These are phyloP conservation scores for Scaptomyza flava DNA, from an alignment of 2,888 invertebrate genomes.

Conservation along the genomic window DNA sequence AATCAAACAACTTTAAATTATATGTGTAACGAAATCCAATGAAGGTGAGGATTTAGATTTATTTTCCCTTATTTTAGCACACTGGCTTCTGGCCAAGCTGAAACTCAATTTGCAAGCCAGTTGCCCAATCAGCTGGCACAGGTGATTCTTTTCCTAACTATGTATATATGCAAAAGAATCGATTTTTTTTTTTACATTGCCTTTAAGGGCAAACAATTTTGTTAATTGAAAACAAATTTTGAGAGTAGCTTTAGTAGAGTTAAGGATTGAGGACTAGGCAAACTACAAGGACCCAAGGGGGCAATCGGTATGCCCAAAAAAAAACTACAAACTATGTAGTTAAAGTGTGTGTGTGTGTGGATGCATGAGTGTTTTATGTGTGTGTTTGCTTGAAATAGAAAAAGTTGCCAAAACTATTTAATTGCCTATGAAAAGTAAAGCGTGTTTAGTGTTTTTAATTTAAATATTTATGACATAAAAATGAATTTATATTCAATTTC, in stretches of 20 bases:
- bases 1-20: background rate
- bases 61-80: conserved; percentile 18
- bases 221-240: conserved; percentile 78
- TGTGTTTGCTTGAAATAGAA: conserved; percentile 10
- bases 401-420: conserved; percentile 37
- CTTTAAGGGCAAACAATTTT: conserved; percentile 60
- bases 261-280: conserved; percentile 1
- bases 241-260: conserved; percentile 13
- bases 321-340: conserved; percentile 1
- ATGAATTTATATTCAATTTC: background rate
- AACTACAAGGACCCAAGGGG: conserved; percentile 34
- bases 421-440: conserved; percentile 23
- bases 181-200: conserved; percentile 23
- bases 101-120: conserved; percentile 29
- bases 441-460: background rate
- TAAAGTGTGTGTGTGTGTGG: background rate
- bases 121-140: background rate
- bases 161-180: conserved; percentile 16
- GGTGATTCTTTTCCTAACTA: background rate
- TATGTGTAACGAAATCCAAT: background rate
- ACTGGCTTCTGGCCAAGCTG: conserved; percentile 14
- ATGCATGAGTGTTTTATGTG: background rate
- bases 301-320: conserved; percentile 38
- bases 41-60: background rate
- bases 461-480: background rate